Percentiles rank a stretch among this genome's conserved stretches.
Conservation (phyloP, 2,888 invertebrate genomes). For the Volucella bombylans region DNA sequence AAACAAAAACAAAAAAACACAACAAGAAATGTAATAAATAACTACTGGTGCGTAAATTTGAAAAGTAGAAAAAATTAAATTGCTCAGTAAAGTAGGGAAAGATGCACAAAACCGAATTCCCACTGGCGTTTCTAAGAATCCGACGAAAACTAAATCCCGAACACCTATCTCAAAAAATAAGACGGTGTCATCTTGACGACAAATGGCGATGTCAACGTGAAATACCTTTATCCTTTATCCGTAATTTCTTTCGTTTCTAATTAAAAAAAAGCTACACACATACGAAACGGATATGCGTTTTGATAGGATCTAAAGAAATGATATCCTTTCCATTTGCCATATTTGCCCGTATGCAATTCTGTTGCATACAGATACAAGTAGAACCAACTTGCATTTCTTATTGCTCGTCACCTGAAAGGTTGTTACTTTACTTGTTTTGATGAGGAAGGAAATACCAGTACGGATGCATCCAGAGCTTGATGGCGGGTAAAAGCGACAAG, state of each 20-base stretch:
- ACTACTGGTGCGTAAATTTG: conserved; percentile 37
- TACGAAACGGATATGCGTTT: conserved; percentile 27
- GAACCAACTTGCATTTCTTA: no score
- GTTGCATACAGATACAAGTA: conserved; percentile 26
- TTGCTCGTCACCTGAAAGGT: conserved; percentile 57
- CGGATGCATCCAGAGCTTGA: conserved; percentile 14
- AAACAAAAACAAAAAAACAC: conserved; percentile 55
- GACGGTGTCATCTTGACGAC: conserved; percentile 71
- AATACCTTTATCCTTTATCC: conserved; percentile 20
- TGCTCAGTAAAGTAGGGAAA: conserved; percentile 11
- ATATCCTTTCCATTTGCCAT: conserved; percentile 29
- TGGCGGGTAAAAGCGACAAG: conserved; percentile 24
- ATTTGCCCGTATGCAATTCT: not conserved
- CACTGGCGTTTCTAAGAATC: conserved; percentile 55
- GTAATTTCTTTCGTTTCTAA: conserved; percentile 46
- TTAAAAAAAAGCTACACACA: conserved; percentile 57
- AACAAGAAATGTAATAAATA: conserved; percentile 26
- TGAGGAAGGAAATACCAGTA: conserved; percentile 28
- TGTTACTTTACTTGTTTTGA: conserved; percentile 68
- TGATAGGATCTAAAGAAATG: conserved; percentile 62
- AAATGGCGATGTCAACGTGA: conserved; percentile 48
- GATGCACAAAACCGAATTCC: conserved; percentile 33
- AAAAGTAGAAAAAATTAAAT: conserved; percentile 8
- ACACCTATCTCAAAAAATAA: conserved; percentile 51
- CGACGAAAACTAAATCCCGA: conserved; percentile 68